These are phyloP conservation scores for Drosophila kambysellisi DNA, from an alignment of 2,888 invertebrate genomes.

Conservation along the genomic window DNA sequence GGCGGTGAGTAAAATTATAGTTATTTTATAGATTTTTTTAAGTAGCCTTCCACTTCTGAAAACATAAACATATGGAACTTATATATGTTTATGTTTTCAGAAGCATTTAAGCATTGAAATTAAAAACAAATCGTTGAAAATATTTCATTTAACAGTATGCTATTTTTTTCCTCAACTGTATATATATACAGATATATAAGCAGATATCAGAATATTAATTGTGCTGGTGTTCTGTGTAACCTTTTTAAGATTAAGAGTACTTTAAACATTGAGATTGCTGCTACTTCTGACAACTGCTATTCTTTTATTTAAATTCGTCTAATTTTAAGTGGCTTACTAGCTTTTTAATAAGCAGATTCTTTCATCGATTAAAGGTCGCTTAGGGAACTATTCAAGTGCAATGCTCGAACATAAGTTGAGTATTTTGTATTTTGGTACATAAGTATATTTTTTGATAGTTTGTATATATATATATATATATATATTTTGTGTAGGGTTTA, in stretches of 20 bases:
- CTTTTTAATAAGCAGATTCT: constrained; percentile 64
- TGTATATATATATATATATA: constrained; percentile 21
- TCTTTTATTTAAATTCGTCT: constrained; percentile 73
- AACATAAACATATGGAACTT: too few relatives aligned
- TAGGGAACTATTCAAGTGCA: constrained; percentile 37
- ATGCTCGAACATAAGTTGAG: constrained; percentile 43
- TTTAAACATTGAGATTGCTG: constrained; percentile 19
- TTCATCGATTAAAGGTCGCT: constrained; percentile 62
- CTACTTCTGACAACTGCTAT: constrained; percentile 40
- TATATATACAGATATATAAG: constrained; percentile 15
- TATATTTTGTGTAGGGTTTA: constrained; percentile 30
- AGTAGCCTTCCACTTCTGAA: too few relatives aligned
- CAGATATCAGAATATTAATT: constrained; percentile 35
- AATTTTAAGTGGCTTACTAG: constrained; percentile 68
- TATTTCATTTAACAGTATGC: not conserved
- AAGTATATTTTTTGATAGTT: constrained; percentile 11
- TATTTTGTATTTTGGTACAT: constrained; percentile 47
- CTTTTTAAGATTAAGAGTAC: constrained; percentile 10
- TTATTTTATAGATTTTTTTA: too few relatives aligned
- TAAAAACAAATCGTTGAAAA: not conserved
- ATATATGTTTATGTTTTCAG: too few relatives aligned
- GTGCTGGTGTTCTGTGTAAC: constrained; percentile 22
- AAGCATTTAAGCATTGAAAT: not conserved
- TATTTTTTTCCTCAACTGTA: not conserved
- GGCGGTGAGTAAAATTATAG: too few relatives aligned